Conservation (phyloP, 2,888 invertebrate genomes). For the Drosophila rellima region DNA sequence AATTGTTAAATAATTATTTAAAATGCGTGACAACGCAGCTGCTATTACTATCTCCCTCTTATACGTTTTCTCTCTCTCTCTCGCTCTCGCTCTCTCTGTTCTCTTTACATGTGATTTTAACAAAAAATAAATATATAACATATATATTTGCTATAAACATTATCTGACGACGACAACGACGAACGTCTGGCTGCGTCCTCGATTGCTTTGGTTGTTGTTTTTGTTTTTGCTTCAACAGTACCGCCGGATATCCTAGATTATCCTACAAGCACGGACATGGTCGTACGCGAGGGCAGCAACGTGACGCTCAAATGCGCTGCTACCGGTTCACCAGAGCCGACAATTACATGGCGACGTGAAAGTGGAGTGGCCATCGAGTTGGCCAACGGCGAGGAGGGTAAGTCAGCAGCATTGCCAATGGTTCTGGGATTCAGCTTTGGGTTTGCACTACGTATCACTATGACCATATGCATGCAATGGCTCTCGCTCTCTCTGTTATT, state of each 20-base stretch:
- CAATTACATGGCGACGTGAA: constrained; percentile 95
- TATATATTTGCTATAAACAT: constrained; percentile 62
- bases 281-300: constrained; percentile 94
- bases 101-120: constrained; percentile 43
- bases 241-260: constrained; percentile 95
- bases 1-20: constrained; percentile 37
- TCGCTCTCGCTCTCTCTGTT: constrained; percentile 6
- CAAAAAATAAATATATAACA: neutral
- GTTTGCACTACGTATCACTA: constrained; percentile 34
- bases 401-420: constrained; percentile 65
- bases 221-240: constrained; percentile 87
- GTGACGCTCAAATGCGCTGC: constrained; percentile 95
- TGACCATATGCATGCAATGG: constrained; percentile 50
- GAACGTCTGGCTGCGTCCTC: constrained; percentile 67
- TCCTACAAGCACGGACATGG: constrained; percentile 94
- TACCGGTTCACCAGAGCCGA: constrained; percentile 94
- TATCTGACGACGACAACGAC: constrained; percentile 60
- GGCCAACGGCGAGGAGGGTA: constrained; percentile 90
- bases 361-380: constrained; percentile 91
- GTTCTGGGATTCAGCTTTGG: constrained; percentile 39
- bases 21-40: constrained; percentile 33
- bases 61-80: constrained; percentile 1
- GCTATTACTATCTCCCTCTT: constrained; percentile 17
- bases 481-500: neutral
- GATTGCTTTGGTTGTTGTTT: constrained; percentile 52